Conservation (phyloP, 2,797 vertebrate genomes). For the Morelia viridis region DNA sequence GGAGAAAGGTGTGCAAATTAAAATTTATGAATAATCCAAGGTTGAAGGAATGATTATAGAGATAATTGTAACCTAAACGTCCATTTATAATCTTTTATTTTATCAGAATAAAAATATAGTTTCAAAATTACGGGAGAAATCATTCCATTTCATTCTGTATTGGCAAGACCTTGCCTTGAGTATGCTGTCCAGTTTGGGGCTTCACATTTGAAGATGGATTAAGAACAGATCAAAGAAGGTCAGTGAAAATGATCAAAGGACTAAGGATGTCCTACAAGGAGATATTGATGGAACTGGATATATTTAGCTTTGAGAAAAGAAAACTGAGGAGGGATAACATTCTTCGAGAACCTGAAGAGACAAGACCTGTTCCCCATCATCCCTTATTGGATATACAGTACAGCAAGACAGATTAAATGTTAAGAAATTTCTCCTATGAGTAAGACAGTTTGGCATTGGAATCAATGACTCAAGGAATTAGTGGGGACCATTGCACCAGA, state of each 20-base stretch:
- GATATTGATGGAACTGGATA: background rate
- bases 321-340: background rate
- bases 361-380: background rate
- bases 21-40: background rate
- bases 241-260: background rate
- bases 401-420: background rate
- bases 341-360: background rate
- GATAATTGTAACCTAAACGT: background rate
- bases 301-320: background rate
- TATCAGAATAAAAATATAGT: background rate
- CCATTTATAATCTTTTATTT: background rate
- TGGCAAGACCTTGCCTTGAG: no score
- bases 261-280: background rate
- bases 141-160: background rate
- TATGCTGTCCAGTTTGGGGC: background rate
- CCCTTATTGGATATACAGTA: background rate
- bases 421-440: background rate
- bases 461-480: background rate
- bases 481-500: background rate
- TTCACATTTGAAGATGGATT: background rate
- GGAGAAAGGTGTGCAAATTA: background rate
- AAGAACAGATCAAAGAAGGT: background rate
- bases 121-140: background rate
- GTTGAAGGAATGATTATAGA: background rate
- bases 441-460: background rate